Conservation (phyloP, 2,797 vertebrate species). For the Margarornis squamiger region DNA sequence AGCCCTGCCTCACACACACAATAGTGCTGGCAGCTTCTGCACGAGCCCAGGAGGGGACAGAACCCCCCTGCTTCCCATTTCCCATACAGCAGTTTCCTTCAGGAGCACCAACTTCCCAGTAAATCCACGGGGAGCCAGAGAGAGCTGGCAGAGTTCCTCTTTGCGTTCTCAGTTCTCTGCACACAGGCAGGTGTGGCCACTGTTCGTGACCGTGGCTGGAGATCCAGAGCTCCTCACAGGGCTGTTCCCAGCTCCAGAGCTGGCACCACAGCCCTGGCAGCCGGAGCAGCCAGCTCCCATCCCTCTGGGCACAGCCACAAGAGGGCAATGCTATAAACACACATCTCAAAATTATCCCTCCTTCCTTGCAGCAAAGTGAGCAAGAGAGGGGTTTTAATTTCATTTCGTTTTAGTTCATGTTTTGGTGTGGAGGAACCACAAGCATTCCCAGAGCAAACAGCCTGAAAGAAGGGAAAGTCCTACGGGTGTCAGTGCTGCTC, state of each 20-base stretch:
- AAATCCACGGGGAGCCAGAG: fast-evolving
- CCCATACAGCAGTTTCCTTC: not conserved
- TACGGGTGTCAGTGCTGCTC: not conserved
- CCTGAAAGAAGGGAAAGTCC: not conserved
- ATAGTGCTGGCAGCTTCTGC: not conserved
- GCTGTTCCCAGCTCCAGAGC: not conserved
- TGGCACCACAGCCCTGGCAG: not conserved
- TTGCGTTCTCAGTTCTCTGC: not conserved
- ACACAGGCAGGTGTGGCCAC: not conserved
- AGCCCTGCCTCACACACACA: not conserved
- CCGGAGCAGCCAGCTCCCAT: not conserved
- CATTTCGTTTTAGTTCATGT: not conserved
- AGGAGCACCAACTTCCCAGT: not conserved
- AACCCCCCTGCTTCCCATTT: not conserved
- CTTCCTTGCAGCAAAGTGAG: not conserved
- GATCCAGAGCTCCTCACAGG: not conserved
- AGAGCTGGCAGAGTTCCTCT: not conserved
- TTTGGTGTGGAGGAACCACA: not conserved
- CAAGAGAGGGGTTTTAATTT: not conserved
- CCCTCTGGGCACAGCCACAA: not conserved
- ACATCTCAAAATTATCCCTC: fast-evolving
- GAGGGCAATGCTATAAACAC: not conserved
- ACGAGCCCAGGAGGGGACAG: not conserved
- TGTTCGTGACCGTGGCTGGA: not conserved
- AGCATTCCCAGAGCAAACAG: not conserved